Conservation (phyloP, 2,797 vertebrate species). For the Carcharodon carcharias region DNA sequence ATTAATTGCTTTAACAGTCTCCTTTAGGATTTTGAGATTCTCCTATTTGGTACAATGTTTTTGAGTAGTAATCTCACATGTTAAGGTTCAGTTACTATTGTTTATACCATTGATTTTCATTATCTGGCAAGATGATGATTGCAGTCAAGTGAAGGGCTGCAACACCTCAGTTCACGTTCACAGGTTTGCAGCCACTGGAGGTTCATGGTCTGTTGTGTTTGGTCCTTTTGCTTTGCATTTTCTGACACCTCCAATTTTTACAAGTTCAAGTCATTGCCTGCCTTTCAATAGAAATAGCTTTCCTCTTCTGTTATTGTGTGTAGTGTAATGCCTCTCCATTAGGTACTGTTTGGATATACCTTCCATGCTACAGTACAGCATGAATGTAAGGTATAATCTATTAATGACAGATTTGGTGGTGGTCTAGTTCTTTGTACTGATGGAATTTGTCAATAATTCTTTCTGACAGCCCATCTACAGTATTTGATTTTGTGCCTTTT, state of each 20-base stretch:
- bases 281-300: background rate
- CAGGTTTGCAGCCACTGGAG: background rate
- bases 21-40: background rate
- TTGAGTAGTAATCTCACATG: conserved; percentile 1
- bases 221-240: background rate
- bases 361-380: background rate
- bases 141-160: background rate
- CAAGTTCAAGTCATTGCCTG: background rate
- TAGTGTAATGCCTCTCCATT: background rate
- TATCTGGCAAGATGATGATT: conserved; percentile 5
- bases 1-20: conserved; percentile 10
- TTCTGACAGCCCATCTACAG: background rate
- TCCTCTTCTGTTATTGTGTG: background rate
- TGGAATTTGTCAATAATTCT: background rate
- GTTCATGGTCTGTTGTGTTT: background rate
- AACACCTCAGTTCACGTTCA: background rate
- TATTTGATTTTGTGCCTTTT: background rate
- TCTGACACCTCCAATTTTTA: conserved; percentile 5
- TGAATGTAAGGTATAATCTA: background rate
- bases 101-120: conserved; percentile 9
- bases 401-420: background rate
- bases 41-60: background rate
- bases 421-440: background rate
- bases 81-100: background rate
- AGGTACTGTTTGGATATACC: background rate